Base-by-base conservation (phyloP, 1,140 invertebrate genomes). In the Dendroctonus ponderosae region DNA sequence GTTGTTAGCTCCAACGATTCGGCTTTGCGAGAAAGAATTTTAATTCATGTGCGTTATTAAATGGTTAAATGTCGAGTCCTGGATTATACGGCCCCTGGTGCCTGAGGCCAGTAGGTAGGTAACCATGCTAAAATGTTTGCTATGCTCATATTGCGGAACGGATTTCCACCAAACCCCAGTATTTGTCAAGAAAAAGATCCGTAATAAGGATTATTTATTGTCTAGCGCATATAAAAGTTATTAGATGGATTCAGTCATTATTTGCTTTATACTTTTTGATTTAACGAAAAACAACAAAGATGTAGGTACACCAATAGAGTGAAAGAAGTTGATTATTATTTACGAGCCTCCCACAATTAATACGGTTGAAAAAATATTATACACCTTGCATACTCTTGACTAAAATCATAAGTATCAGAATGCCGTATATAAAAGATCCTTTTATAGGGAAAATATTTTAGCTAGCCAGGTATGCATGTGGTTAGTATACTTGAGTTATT, bases 31-130 rank as follows among this genome's bases (percentile, higher is more conserved):
- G 56, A 11, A 58, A 38, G 56, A 58, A 58, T 58, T 58, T 58
- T 58, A 58, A 58, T 58, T 58, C 56, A 58, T 58, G 41, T 44
- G 42, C 42, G 56, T 15, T 58, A 46, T 46, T 58, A 58, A 58
- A 58, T 43, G 56, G 56, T 58, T 58, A 44, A 58, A 41, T 43
- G 56, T 41, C 56, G 42, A 54, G 15, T 38, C 15, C 5, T 44
- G 56, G 40, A 58, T 58, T 58, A 58, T 58, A 6, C 5, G 56
- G 26, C 26, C 26, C 26, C 26, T 26, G 26, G 1, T 26, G 26
- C 26, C 26, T 26, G 26, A 26, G 26, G 26, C 26, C 26, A 26
- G 26, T 26, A 1, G 3, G 26, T 26, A 26, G 26, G 26, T 26
- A 26, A 26, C 1, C 26, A 26, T 26, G 26, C 26, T 26, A 26